A percentile compares a stretch with the other conserved stretches of the same genome.
These are phyloP conservation scores for Leucophenga maculata DNA, from an alignment of 2,888 invertebrate species.

Conservation along the genomic window DNA sequence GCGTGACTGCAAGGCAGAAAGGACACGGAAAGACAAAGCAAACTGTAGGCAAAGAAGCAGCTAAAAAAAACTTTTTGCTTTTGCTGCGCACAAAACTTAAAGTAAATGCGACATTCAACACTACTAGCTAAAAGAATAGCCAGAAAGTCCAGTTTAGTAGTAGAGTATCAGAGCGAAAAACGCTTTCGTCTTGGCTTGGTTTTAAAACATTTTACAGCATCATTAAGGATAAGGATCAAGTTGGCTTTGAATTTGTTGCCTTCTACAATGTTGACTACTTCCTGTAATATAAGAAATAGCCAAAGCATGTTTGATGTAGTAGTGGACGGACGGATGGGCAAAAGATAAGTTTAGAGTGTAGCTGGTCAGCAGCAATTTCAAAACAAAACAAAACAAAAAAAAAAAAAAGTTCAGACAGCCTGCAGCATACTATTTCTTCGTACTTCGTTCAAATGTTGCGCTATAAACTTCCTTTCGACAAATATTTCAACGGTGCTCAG, in stretches of 20 bases:
- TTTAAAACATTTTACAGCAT: constrained; percentile 59
- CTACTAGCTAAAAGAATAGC: background rate
- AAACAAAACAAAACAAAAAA: no score
- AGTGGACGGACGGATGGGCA: no score
- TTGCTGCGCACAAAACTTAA: constrained; percentile 6
- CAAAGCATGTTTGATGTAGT: background rate
- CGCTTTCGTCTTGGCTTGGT: background rate
- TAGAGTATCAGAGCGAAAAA: background rate
- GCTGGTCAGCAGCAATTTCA: background rate
- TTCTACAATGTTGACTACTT: constrained; percentile 49
- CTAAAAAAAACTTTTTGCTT: no score
- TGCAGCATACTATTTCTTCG: constrained; percentile 5
- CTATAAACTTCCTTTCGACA: no score
- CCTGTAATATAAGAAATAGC: constrained; percentile 48
- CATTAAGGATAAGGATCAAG: constrained; percentile 70
- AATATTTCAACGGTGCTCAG: background rate
- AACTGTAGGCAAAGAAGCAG: no score
- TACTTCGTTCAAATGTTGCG: background rate
- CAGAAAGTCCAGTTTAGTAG: background rate
- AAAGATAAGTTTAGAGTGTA: background rate
- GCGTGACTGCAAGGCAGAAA: background rate
- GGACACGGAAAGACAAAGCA: background rate
- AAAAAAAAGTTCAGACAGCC: background rate
- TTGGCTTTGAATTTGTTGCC: constrained; percentile 65
- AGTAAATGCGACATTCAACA: constrained; percentile 10